These are phyloP conservation scores for Balanococcus diminutus DNA, from an alignment of 2,888 invertebrate species.

Conservation along the genomic window DNA sequence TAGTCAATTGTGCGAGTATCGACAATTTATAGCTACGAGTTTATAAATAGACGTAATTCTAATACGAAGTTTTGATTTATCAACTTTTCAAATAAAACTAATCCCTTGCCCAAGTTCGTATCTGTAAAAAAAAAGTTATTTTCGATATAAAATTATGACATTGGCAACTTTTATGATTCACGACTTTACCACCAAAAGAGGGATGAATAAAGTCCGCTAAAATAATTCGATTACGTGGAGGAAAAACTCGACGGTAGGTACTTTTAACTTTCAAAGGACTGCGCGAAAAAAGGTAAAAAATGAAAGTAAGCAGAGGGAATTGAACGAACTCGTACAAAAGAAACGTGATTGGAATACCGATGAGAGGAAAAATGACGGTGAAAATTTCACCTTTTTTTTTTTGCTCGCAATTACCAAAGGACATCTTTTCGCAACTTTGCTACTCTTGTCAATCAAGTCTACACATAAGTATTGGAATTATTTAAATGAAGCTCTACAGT, in stretches of 20 bases:
- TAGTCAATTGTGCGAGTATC: too few species aligned
- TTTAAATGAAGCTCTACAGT: neutral
- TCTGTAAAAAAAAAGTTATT: too few species aligned
- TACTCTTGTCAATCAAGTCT: neutral
- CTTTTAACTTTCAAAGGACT: neutral
- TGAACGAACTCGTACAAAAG: neutral
- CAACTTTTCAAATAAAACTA: too few species aligned
- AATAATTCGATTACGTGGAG: neutral
- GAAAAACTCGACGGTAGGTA: neutral
- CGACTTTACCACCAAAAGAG: too few species aligned
- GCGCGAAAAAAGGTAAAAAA: neutral
- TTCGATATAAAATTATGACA: too few species aligned
- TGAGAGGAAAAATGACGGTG: neutral
- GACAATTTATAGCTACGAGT: too few species aligned
- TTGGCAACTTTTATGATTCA: too few species aligned
- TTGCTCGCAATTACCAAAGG: conserved; percentile 5
- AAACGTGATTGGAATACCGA: conserved; percentile 20
- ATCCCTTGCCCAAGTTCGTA: too few species aligned
- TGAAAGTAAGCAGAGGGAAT: neutral
- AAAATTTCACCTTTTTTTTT: neutral
- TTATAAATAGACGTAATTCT: too few species aligned
- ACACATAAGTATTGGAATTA: neutral
- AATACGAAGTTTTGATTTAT: too few species aligned
- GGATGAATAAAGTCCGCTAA: neutral
- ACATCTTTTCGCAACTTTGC: neutral